Percentiles rank a stretch among this genome's conserved stretches.
Conservation (phyloP, 2,888 invertebrate species). For the Aleiodes alternator region DNA sequence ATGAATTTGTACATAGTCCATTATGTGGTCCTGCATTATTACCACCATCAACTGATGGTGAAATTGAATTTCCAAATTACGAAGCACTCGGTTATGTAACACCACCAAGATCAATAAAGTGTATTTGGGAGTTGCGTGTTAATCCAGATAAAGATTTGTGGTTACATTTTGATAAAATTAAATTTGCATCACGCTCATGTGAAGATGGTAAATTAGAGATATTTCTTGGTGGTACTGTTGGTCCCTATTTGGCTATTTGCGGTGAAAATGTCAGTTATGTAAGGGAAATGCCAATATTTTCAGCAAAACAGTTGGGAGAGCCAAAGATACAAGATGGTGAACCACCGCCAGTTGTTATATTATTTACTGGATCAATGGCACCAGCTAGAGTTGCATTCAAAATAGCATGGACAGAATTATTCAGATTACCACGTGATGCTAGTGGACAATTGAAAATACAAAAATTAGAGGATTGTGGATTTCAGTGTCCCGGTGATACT, state of each 20-base stretch:
- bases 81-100: constrained; percentile 82
- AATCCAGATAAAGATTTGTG: constrained; percentile 90
- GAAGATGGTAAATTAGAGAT: constrained; percentile 92
- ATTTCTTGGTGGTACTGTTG: constrained; percentile 83
- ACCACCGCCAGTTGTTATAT: constrained; percentile 81
- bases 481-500: constrained; percentile 90
- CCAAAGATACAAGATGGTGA: constrained; percentile 76
- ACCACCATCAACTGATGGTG: constrained; percentile 88
- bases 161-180: constrained; percentile 91
- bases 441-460: constrained; percentile 89
- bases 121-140: constrained; percentile 89
- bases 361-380: constrained; percentile 85
- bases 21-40: constrained; percentile 90
- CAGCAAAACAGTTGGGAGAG: constrained; percentile 84
- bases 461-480: constrained; percentile 86
- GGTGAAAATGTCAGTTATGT: constrained; percentile 90
- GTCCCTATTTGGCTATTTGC: constrained; percentile 88
- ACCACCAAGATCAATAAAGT: constrained; percentile 77
- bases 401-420: constrained; percentile 93
- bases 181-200: constrained; percentile 89
- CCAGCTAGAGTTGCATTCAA: constrained; percentile 91
- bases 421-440: constrained; percentile 89
- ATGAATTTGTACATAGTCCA: constrained; percentile 93
- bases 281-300: constrained; percentile 86
- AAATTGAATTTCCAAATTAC: constrained; percentile 91